A percentile compares a stretch with the other conserved stretches of the same genome.
These are phyloP conservation scores for Pangasius macronema DNA, from an alignment of 2,797 vertebrate species.

Conservation along the genomic window DNA sequence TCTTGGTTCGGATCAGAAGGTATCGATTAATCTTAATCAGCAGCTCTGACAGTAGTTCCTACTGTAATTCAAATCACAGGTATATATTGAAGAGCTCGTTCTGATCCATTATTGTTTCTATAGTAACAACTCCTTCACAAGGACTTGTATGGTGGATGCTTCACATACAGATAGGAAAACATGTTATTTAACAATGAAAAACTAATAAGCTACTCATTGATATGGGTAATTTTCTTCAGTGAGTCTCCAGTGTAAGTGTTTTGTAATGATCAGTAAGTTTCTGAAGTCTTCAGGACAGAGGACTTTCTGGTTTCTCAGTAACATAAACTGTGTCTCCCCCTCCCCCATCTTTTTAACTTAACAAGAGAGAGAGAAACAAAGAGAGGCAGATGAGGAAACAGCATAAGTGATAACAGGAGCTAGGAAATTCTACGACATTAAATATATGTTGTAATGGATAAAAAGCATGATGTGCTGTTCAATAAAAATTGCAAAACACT, in stretches of 20 bases:
- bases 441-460: not conserved
- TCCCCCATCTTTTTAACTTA: not conserved
- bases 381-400: not conserved
- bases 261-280: not conserved
- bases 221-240: not conserved
- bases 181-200: not conserved
- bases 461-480: not conserved
- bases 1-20: too few relatives aligned
- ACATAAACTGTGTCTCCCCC: not conserved
- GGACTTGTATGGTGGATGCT: not conserved
- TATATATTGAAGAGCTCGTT: too few relatives aligned
- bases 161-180: not conserved
- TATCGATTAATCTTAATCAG: too few relatives aligned
- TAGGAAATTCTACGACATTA: not conserved
- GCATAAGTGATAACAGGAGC: not conserved
- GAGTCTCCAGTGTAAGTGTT: not conserved
- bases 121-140: not conserved
- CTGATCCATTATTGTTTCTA: not conserved
- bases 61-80: too few relatives aligned
- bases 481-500: not conserved
- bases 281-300: too few relatives aligned
- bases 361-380: not conserved
- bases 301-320: too few relatives aligned
- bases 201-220: not conserved
- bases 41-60: too few relatives aligned